Evolutionary conservation across 1,140 invertebrate genomes (phyloP).

Genomic region (Amyelois transitella): DNA sequence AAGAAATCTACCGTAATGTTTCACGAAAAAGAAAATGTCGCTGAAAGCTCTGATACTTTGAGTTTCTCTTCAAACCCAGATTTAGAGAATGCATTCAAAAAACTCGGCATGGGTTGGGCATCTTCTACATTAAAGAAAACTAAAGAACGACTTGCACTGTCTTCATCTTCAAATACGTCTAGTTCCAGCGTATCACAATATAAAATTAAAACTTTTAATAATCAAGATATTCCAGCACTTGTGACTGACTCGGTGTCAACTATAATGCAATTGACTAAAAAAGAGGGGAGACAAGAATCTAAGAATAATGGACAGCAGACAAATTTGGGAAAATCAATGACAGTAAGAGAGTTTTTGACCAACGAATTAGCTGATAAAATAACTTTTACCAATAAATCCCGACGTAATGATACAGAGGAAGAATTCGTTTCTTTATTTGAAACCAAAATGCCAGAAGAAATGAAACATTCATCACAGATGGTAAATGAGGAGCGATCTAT

Average conservation of each 20-base stretch:
- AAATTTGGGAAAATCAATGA: constrained; percentile 53
- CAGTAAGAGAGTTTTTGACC: constrained; percentile 60
- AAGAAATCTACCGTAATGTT: constrained; percentile 28
- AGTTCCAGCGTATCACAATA: constrained; percentile 57
- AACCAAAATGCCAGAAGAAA: constrained; percentile 59
- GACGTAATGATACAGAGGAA: constrained; percentile 36
- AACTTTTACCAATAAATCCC: constrained; percentile 52
- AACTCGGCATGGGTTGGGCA: constrained; percentile 79
- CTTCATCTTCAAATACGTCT: constrained; percentile 77
- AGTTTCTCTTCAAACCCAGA: constrained; percentile 68
- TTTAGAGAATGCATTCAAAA: constrained; percentile 76
- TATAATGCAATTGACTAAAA: constrained; percentile 27
- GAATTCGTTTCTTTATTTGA: constrained; percentile 61
- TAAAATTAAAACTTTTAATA: constrained; percentile 43
- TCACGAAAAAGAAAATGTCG: constrained; percentile 48
- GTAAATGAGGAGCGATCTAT: constrained; percentile 23
- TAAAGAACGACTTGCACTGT: constrained; percentile 77
- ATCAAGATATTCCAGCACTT: constrained; percentile 37
- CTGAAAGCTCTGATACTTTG: constrained; percentile 61
- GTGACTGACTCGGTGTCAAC: constrained; percentile 40
- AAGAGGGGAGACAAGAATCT: constrained; percentile 19
- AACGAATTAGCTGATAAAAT: constrained; percentile 64
- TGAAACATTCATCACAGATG: constrained; percentile 32
- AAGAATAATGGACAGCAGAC: constrained; percentile 56
- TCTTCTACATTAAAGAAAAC: constrained; percentile 80